A percentile compares a stretch with the other conserved stretches of the same genome.
Evolutionary conservation across 2,888 invertebrate species (phyloP).

Genomic region (Masnerella sp.): DNA sequence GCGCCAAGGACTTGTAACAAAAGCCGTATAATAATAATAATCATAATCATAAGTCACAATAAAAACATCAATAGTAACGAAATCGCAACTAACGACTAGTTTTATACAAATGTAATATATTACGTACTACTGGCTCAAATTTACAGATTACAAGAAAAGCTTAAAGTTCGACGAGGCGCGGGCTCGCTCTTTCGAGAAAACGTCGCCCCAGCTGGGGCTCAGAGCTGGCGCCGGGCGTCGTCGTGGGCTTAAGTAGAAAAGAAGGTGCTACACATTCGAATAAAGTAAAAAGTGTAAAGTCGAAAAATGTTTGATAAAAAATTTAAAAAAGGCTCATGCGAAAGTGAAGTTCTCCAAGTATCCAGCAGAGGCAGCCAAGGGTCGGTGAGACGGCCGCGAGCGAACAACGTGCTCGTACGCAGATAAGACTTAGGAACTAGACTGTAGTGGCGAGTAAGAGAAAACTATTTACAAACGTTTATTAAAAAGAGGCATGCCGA

Average conservation of each 20-base stretch:
- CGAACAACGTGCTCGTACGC: conserved; percentile 58
- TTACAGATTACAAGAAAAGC: conserved; percentile 38
- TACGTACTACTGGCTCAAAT: conserved; percentile 72
- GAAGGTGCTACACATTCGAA: conserved; percentile 55
- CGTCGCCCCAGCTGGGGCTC: too few relatives aligned
- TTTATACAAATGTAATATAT: conserved; percentile 66
- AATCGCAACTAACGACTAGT: conserved; percentile 73
- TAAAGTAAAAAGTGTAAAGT: conserved; percentile 33
- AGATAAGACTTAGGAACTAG: conserved; percentile 47
- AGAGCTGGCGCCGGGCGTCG: conserved; percentile 39
- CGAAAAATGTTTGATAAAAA: conserved; percentile 55
- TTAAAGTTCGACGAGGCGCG: conserved; percentile 29
- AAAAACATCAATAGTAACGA: conserved; percentile 60
- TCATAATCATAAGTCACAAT: conserved; percentile 66
- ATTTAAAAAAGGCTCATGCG: conserved; percentile 63
- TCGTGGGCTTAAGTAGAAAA: conserved; percentile 45
- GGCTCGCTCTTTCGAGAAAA: too few relatives aligned
- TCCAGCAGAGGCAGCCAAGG: conserved; percentile 68
- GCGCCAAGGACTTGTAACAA: conserved; percentile 67
- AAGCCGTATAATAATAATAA: conserved; percentile 65
- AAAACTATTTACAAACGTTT: conserved; percentile 30
- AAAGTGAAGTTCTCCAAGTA: conserved; percentile 62
- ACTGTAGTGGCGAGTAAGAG: conserved; percentile 31
- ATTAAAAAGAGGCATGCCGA: conserved; percentile 60
- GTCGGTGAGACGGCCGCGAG: conserved; percentile 65